Conservation (phyloP, 2,113 vertebrate genomes). For the Centropus bengalensis region DNA sequence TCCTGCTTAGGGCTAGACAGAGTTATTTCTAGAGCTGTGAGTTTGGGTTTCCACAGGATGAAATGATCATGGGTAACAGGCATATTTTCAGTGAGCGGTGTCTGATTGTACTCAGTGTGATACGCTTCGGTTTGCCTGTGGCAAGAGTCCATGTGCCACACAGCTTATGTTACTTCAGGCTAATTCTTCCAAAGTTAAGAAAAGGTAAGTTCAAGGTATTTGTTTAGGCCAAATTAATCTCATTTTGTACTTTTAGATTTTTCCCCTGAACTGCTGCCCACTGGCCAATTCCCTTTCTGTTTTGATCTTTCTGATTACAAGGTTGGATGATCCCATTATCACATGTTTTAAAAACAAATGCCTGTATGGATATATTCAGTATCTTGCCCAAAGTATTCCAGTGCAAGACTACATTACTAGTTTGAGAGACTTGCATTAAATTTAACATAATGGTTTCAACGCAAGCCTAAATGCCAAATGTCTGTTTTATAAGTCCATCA, state of each 20-base stretch:
- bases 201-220: not conserved
- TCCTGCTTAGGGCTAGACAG: not conserved
- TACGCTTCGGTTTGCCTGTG: not conserved
- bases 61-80: no score
- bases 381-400: not conserved
- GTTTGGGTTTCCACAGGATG: no score
- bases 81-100: not conserved
- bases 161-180: not conserved
- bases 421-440: not conserved
- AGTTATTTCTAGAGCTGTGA: not conserved
- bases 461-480: not conserved
- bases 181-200: not conserved
- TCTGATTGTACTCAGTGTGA: not conserved
- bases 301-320: not conserved
- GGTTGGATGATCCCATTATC: not conserved
- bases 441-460: not conserved
- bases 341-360: not conserved
- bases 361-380: not conserved
- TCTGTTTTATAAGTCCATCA: not conserved
- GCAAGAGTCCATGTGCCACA: not conserved
- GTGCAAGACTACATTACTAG: not conserved
- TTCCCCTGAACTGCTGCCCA: not conserved
- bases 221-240: not conserved
- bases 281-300: not conserved
- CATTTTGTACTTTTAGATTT: not conserved